Evolutionary conservation across 1,140 invertebrate species (phyloP).

Genomic region (Epicauta chinensis): DNA sequence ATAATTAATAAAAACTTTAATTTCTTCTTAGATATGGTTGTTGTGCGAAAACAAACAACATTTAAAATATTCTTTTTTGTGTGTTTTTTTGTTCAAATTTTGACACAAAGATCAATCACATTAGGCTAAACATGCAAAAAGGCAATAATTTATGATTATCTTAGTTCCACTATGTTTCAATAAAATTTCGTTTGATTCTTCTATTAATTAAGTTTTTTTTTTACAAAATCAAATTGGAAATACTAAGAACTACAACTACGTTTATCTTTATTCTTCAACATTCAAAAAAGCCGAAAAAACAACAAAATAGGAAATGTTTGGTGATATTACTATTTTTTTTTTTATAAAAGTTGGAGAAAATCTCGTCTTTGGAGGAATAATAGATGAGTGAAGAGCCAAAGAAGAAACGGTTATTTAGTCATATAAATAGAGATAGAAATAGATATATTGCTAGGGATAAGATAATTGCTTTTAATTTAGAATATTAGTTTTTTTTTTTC

Average conservation of each 20-base stretch:
- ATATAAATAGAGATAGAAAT: constrained; percentile 8
- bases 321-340: no score
- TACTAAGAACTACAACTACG: neutral
- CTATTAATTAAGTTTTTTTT: constrained; percentile 16
- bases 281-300: constrained; percentile 18
- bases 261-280: constrained; percentile 15
- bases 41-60: no score
- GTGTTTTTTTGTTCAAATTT: neutral
- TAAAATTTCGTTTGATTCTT: neutral
- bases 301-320: no score
- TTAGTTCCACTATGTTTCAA: constrained; percentile 9
- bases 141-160: constrained; percentile 35
- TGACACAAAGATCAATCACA: constrained; percentile 10
- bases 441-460: constrained; percentile 38
- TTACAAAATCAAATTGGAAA: no score
- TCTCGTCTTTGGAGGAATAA: no score
- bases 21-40: no score
- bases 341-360: no score
- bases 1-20: no score
- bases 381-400: neutral
- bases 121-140: constrained; percentile 18
- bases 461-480: constrained; percentile 40
- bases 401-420: constrained; percentile 4
- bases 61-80: no score
- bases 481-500: constrained; percentile 24